These are phyloP conservation scores for Meandrusa payeni DNA, from an alignment of 2,888 invertebrate genomes.

Conservation along the genomic window DNA sequence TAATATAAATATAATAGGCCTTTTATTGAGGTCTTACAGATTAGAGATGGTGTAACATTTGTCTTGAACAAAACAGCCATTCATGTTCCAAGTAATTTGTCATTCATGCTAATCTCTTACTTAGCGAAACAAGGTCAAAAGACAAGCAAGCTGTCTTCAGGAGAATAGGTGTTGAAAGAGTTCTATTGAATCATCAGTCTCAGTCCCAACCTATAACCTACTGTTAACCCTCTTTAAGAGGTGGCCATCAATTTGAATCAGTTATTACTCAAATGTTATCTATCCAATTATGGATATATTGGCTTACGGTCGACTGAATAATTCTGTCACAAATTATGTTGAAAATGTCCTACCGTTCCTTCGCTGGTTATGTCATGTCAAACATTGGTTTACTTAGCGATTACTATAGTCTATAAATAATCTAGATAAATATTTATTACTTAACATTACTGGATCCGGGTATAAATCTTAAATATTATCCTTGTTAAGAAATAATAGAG, in stretches of 20 bases:
- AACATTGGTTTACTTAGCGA: neutral
- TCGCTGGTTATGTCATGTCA: neutral
- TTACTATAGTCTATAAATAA: neutral
- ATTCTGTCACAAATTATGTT: neutral
- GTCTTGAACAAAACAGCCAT: too few species aligned
- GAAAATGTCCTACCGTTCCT: neutral
- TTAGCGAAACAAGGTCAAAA: neutral
- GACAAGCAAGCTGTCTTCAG: neutral
- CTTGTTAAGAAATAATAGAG: too few species aligned
- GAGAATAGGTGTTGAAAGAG: conserved; percentile 8
- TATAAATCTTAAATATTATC: conserved; percentile 4
- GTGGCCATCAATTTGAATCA: too few species aligned
- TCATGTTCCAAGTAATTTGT: neutral
- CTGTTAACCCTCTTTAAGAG: too few species aligned
- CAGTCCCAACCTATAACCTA: too few species aligned
- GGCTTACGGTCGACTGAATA: neutral
- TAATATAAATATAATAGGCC: too few species aligned
- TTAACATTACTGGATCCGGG: conserved; percentile 8
- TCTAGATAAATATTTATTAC: conserved; percentile 10
- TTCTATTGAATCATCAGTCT: too few species aligned
- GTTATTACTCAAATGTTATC: too few species aligned
- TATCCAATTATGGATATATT: neutral
- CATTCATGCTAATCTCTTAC: neutral
- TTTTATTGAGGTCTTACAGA: too few species aligned
- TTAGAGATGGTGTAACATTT: too few species aligned